These are phyloP conservation scores for Epinotia demarniana DNA, from an alignment of 2,888 invertebrate species.

Conservation along the genomic window DNA sequence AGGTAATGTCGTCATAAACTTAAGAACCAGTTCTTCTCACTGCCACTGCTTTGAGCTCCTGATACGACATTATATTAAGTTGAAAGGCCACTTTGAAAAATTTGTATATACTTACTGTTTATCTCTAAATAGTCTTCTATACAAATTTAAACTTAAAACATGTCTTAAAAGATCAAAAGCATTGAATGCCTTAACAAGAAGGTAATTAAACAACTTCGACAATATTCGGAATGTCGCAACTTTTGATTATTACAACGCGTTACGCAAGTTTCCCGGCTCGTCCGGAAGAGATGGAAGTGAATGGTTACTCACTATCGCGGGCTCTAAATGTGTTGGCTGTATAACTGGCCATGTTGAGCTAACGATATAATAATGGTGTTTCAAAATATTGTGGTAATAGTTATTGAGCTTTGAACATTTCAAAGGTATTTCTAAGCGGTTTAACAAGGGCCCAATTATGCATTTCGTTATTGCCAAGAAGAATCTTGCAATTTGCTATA, in stretches of 20 bases:
- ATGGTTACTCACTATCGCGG: slow-evolving; percentile 17
- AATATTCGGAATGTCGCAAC: slow-evolving; percentile 40
- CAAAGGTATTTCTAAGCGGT: too few species aligned
- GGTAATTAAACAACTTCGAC: slow-evolving; percentile 35
- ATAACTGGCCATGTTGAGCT: slow-evolving; percentile 13
- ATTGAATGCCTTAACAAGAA: slow-evolving; percentile 36
- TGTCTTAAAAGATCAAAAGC: slow-evolving; percentile 27
- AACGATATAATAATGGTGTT: slow-evolving; percentile 14
- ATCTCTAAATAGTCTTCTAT: background rate
- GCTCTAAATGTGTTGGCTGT: background rate
- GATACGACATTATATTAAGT: too few species aligned
- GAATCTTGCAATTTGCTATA: background rate
- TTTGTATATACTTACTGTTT: background rate
- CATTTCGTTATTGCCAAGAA: background rate
- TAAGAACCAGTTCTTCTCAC: too few species aligned
- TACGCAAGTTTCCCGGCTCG: slow-evolving; percentile 21
- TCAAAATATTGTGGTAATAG: background rate
- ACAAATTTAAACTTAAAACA: background rate
- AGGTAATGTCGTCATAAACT: too few species aligned
- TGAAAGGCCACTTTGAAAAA: too few species aligned
- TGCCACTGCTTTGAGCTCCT: too few species aligned
- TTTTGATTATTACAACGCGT: slow-evolving; percentile 31
- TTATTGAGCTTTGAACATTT: background rate
- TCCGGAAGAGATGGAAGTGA: slow-evolving; percentile 25
- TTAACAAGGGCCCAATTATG: background rate